phyloP scores from a whole-genome alignment of 1,140 invertebrate genomes.

The Caenorhabditis brenneri region DNA sequence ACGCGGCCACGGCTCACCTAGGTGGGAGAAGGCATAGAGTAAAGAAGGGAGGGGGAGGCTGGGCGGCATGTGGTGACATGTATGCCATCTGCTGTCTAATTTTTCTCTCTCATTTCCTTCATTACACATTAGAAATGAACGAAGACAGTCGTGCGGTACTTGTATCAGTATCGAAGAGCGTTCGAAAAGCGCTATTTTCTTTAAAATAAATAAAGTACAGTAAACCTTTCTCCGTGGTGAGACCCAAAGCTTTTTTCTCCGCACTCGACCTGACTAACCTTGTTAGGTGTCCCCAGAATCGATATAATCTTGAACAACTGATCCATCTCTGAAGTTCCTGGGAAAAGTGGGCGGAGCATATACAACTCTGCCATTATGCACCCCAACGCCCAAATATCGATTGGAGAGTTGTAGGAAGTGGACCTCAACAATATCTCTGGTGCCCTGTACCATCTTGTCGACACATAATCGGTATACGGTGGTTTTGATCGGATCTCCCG shows the following conservation, averaged over 20 bases:
- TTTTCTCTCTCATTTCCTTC: too few species aligned
- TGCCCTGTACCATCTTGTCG: conserved; percentile 96
- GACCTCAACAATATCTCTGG: conserved; percentile 94
- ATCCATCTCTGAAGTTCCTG: conserved; percentile 91
- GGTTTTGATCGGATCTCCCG: conserved; percentile 91
- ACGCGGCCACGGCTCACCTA: conserved; percentile 55
- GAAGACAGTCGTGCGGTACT: too few species aligned
- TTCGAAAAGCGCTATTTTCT: too few species aligned
- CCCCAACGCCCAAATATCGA: conserved; percentile 94
- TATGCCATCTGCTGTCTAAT: too few species aligned
- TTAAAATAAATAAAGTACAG: too few species aligned
- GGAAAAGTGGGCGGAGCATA: conserved; percentile 94
- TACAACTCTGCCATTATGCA: conserved; percentile 98
- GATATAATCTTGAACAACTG: conserved; percentile 97
- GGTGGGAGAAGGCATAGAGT: neutral
- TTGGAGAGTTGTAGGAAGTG: conserved; percentile 91
- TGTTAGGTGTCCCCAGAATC: conserved; percentile 89
- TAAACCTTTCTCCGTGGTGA: too few species aligned
- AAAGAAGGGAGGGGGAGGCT: too few species aligned
- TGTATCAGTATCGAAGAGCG: too few species aligned
- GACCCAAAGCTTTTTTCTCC: too few species aligned
- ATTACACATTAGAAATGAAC: too few species aligned
- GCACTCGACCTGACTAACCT: conserved; percentile 77
- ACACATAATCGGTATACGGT: conserved; percentile 98
- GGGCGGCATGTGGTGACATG: too few species aligned